Conservation (phyloP, 1,140 invertebrate genomes). For the Globodera ellingtonae region DNA sequence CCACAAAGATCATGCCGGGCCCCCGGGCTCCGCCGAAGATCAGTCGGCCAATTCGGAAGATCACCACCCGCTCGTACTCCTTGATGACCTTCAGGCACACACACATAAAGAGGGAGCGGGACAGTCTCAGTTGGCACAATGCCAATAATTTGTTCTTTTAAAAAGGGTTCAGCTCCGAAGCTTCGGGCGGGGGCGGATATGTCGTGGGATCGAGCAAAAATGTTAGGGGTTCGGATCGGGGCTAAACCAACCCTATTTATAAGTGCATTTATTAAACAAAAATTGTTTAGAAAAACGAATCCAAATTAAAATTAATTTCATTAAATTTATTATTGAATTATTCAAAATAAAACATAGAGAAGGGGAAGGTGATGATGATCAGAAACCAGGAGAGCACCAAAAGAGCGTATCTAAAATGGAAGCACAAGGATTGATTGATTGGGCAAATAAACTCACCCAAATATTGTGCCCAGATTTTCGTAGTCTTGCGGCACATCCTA, state of each 20-base stretch:
- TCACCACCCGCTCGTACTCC: constrained; percentile 65
- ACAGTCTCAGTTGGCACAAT: neutral
- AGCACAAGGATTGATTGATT: neutral
- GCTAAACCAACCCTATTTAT: too few species aligned
- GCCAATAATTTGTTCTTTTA: constrained; percentile 70
- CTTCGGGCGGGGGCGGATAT: too few species aligned
- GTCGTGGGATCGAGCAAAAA: too few species aligned
- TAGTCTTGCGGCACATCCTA: constrained; percentile 65
- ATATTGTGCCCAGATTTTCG: constrained; percentile 64
- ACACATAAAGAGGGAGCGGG: constrained; percentile 79
- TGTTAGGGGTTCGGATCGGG: too few species aligned
- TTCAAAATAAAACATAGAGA: constrained; percentile 80
- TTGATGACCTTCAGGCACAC: constrained; percentile 57
- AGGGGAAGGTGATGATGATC: constrained; percentile 77
- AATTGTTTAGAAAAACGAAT: too few species aligned
- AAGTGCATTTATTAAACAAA: too few species aligned
- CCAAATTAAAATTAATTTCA: too few species aligned
- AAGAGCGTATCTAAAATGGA: constrained; percentile 50
- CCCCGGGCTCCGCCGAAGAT: constrained; percentile 64
- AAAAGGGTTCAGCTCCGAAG: constrained; percentile 57
- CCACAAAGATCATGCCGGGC: constrained; percentile 76
- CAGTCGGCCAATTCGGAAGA: constrained; percentile 64
- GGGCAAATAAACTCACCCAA: constrained; percentile 45
- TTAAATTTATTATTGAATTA: too few species aligned
- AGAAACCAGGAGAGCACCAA: constrained; percentile 69